Evolutionary conservation across 2,888 invertebrate species (phyloP).

Genomic region (Phaedon cochleariae): DNA sequence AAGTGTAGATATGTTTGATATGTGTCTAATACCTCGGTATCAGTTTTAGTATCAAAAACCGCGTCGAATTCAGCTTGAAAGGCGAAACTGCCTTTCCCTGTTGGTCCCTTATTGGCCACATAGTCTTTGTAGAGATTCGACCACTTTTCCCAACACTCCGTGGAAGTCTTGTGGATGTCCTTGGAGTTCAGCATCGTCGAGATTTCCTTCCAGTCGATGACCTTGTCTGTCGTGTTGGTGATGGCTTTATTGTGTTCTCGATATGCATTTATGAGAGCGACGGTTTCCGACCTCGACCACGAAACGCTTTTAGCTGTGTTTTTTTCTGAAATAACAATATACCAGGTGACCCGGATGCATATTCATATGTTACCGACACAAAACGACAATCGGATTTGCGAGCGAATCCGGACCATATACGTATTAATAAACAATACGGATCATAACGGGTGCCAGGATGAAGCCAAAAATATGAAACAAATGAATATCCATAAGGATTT

Average conservation of each 20-base stretch:
- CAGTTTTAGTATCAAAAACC: conserved; percentile 1
- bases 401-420: no score
- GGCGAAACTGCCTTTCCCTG: conserved; percentile 8
- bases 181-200: background rate
- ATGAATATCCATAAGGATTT: no score
- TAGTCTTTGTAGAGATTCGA: conserved; percentile 11
- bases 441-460: no score
- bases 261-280: conserved; percentile 10
- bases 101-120: conserved; percentile 10
- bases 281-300: conserved; percentile 9
- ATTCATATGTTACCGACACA: no score
- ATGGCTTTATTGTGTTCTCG: conserved; percentile 5
- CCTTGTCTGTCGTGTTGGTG: conserved; percentile 1
- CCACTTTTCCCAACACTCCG: conserved; percentile 18
- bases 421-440: no score
- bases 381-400: no score
- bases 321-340: background rate
- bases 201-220: conserved; percentile 13
- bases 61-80: conserved; percentile 18
- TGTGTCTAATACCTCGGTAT: no score
- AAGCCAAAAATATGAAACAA: no score
- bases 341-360: no score
- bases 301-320: background rate
- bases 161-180: conserved; percentile 13
- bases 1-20: no score